These are phyloP conservation scores for Agrenia bidenticulata DNA, from an alignment of 2,888 invertebrate genomes.

Conservation along the genomic window DNA sequence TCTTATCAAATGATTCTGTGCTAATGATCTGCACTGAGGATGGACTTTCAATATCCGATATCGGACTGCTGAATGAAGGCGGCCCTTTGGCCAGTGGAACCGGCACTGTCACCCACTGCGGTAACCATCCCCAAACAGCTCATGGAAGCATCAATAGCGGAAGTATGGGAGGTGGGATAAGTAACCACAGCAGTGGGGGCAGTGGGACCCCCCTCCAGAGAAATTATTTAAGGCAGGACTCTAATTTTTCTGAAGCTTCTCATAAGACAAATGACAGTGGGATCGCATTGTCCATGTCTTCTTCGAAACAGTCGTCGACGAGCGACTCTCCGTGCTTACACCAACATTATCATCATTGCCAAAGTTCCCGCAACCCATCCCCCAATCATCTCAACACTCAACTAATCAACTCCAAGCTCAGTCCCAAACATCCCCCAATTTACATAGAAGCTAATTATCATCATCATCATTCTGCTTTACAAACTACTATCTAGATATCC, in stretches of 20 bases:
- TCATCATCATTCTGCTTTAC: too few species aligned
- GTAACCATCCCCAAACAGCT: constrained; percentile 17
- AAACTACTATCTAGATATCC: too few species aligned
- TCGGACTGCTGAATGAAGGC: constrained; percentile 24
- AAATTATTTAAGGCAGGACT: constrained; percentile 52
- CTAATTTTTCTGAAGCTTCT: constrained; percentile 53
- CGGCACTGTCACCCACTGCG: neutral
- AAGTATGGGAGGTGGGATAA: constrained; percentile 5
- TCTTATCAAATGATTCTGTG: constrained; percentile 51
- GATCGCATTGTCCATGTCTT: constrained; percentile 51
- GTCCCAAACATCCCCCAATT: too few species aligned
- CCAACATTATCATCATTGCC: too few species aligned
- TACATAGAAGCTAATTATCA: too few species aligned
- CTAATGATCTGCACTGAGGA: constrained; percentile 52
- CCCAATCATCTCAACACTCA: too few species aligned
- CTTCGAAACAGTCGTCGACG: constrained; percentile 21
- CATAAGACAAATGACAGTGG: constrained; percentile 53
- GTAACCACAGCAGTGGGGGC: neutral
- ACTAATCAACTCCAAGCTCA: too few species aligned
- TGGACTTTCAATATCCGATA: constrained; percentile 33
- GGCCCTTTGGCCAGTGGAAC: neutral
- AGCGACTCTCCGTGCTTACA: constrained; percentile 1
- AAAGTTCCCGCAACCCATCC: too few species aligned
- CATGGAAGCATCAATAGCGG: constrained; percentile 26
- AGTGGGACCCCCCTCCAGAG: constrained; percentile 32